Conservation (phyloP, 2,888 invertebrate species). For the Pheosia tremula region DNA sequence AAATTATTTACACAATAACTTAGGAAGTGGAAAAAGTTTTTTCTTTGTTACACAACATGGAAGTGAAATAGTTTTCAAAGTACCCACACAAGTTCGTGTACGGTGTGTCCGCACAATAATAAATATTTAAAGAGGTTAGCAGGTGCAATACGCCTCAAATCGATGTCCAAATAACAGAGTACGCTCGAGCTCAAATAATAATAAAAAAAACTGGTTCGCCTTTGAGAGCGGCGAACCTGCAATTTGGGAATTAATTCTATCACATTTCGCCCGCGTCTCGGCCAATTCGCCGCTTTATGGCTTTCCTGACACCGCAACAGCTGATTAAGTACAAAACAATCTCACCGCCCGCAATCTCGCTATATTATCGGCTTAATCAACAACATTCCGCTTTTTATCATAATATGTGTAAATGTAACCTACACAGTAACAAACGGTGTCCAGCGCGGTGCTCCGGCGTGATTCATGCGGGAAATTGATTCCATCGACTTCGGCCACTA, state of each 20-base stretch:
- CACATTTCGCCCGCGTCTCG: constrained; percentile 65
- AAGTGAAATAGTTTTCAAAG: constrained; percentile 56
- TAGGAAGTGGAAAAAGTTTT: constrained; percentile 37
- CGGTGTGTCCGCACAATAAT: constrained; percentile 62
- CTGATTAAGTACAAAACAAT: constrained; percentile 68
- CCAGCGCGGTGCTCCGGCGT: constrained; percentile 13
- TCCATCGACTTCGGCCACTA: neutral
- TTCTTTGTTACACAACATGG: constrained; percentile 41
- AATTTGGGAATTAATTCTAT: constrained; percentile 79
- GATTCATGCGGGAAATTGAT: constrained; percentile 11
- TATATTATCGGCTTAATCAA: constrained; percentile 64
- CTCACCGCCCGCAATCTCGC: constrained; percentile 57
- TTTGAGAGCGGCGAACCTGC: constrained; percentile 63
- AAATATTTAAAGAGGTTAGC: constrained; percentile 79
- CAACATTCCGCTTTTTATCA: constrained; percentile 44
- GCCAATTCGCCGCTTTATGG: constrained; percentile 61
- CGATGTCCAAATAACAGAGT: constrained; percentile 75
- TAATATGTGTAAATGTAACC: constrained; percentile 35
- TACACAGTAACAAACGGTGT: constrained; percentile 14
- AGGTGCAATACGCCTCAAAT: constrained; percentile 75
- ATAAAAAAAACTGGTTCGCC: constrained; percentile 59
- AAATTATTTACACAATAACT: constrained; percentile 11
- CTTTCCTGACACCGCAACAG: constrained; percentile 66
- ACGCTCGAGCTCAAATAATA: constrained; percentile 61
- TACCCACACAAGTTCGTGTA: constrained; percentile 51